Evolutionary conservation across 2,797 vertebrate genomes (phyloP).

Genomic region (Passerculus sandwichensis): DNA sequence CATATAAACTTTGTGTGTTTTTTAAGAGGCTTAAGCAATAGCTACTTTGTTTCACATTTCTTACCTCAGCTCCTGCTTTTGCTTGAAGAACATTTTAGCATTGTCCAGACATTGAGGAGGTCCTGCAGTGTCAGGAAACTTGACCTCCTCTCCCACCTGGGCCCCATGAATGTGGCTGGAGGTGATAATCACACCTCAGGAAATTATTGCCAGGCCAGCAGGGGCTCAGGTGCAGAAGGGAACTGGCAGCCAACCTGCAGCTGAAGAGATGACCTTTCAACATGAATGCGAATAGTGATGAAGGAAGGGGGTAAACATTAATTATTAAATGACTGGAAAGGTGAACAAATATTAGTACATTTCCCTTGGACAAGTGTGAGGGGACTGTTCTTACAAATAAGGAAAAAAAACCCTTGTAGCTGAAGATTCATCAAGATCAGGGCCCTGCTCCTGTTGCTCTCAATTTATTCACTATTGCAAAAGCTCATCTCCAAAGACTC

Average conservation of each 20-base stretch:
- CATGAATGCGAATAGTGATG: background rate
- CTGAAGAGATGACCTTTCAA: background rate
- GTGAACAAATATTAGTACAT: background rate
- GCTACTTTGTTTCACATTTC: background rate
- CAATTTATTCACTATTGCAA: background rate
- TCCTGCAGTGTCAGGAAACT: background rate
- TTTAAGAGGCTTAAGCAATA: background rate
- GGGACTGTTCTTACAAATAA: background rate
- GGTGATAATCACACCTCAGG: background rate
- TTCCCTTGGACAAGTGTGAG: background rate
- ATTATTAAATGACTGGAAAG: background rate
- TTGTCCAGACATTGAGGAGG: rapidly evolving
- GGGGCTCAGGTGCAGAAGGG: background rate
- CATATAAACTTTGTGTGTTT: background rate
- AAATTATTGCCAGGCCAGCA: background rate
- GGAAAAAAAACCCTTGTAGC: background rate
- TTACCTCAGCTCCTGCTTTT: background rate
- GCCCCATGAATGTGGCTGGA: background rate
- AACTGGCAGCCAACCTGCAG: background rate
- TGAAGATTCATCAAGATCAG: background rate
- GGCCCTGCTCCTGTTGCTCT: background rate
- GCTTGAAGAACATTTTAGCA: background rate
- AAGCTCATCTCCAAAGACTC: background rate
- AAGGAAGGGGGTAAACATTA: background rate
- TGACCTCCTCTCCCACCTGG: background rate